A percentile compares a stretch with the other conserved stretches of the same genome.
These are phyloP conservation scores for Rhamphomyia laevipes DNA, from an alignment of 2,888 invertebrate genomes.

Conservation along the genomic window DNA sequence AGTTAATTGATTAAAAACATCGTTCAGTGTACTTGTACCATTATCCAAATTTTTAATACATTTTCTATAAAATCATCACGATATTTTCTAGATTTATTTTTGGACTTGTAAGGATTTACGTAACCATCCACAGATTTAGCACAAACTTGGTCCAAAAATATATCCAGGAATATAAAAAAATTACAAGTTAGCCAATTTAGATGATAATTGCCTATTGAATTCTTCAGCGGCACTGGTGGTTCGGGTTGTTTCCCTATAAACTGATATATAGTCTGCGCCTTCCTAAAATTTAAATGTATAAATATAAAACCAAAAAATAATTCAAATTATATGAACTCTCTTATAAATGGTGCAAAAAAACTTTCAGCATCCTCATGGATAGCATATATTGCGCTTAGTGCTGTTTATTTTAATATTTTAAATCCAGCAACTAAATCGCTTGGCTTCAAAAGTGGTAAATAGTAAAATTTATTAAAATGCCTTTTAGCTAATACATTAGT, in stretches of 20 bases:
- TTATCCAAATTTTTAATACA: too few species aligned
- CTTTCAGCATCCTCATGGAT: not conserved
- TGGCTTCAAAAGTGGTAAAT: slow-evolving; percentile 6
- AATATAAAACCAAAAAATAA: not conserved
- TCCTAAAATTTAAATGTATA: not conserved
- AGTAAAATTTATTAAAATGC: slow-evolving; percentile 5
- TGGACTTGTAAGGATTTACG: too few species aligned
- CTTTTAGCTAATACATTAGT: slow-evolving; percentile 6
- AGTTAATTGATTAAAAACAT: too few species aligned
- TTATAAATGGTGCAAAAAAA: not conserved
- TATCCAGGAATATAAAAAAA: too few species aligned
- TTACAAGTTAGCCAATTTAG: too few species aligned
- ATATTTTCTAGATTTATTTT: too few species aligned
- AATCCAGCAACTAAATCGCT: slow-evolving; percentile 5
- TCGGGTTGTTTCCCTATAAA: not conserved
- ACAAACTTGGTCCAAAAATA: too few species aligned
- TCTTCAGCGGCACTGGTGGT: not conserved
- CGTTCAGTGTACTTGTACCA: too few species aligned
- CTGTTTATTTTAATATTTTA: slow-evolving; percentile 1
- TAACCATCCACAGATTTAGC: too few species aligned
- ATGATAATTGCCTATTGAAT: too few species aligned
- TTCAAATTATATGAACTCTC: not conserved
- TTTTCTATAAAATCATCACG: too few species aligned
- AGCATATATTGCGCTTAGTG: not conserved
- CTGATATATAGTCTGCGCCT: not conserved